Evolutionary conservation across 2,113 vertebrate genomes (phyloP).

Genomic region (Saccopteryx bilineata): DNA sequence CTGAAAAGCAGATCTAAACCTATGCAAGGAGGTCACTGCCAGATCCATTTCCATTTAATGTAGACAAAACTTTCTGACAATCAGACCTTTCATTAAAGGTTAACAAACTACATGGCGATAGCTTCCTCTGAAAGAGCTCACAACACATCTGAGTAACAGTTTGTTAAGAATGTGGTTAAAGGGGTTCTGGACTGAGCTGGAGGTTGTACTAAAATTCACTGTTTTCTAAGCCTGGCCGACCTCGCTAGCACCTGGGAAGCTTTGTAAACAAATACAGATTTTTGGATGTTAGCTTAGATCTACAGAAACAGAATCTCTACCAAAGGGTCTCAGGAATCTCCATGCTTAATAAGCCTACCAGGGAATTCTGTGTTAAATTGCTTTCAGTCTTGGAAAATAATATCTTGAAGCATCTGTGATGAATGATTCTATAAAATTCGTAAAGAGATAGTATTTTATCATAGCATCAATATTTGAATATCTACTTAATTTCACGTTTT

Average conservation of each 20-base stretch:
- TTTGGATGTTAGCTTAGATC: not conserved
- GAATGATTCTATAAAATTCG: not conserved
- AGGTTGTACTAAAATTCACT: not conserved
- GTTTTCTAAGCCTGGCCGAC: not conserved
- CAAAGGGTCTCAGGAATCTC: not conserved
- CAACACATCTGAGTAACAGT: not conserved
- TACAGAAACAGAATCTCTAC: not conserved
- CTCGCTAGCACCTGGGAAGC: not conserved
- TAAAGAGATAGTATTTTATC: not conserved
- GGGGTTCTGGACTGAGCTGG: not conserved
- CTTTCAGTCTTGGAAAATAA: not conserved
- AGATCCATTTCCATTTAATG: constrained; percentile 6
- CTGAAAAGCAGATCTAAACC: not conserved
- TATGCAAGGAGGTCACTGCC: not conserved
- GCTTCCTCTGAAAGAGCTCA: constrained; percentile 7
- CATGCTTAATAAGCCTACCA: not conserved
- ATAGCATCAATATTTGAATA: constrained; percentile 60
- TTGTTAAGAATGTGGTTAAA: constrained; percentile 25
- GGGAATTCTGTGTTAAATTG: constrained; percentile 1
- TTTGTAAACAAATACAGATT: not conserved
- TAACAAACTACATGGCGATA: not conserved
- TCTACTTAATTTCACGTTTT: constrained; percentile 6
- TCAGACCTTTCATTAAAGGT: not conserved
- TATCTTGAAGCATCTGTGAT: not conserved
- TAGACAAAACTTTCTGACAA: constrained; percentile 53